Base-by-base conservation (phyloP, 2,797 vertebrate genomes). In the Balearica regulorum region DNA sequence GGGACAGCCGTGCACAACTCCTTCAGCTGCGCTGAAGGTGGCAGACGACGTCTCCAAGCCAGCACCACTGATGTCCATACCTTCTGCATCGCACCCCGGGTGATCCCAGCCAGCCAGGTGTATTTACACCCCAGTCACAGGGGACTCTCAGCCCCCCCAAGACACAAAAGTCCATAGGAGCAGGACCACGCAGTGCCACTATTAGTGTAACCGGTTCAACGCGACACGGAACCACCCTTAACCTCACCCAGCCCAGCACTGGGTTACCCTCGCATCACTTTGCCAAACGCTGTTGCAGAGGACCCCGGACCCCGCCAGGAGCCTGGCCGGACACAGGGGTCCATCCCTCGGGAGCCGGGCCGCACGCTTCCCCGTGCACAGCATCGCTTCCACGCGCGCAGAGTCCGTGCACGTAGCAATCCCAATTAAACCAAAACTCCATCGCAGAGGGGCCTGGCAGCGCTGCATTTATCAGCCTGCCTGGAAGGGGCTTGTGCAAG, bases 381-480 rank as follows among this genome's bases (percentile, higher is more conserved):
- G 66, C 84, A 31, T 37, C 83, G 68, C 48, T 64, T 37, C 73
- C 72, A 2, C 8, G 4, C 37, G 1, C 60, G 21, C 83, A 16
- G 87, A 97, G 95, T 94, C 96, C 94, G 7, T 18, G 93, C 97
- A 97, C 91, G 82, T 92, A 96, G 94, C 76, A n/a, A 92, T 93
- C 96, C 97, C 98, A 98, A 98, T 98, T 97, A 98, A 97, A 97
- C 85, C 96, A 2, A 68, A 62, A 77, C 90, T 29, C 35, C 92
- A 89, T 71, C 5, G 61, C 96, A 83, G 61, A 87, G 95, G 95
- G 95, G 92, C 90, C 97, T 94, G 93, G 96, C 91, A 82, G 94
- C 61, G 21, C 77, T 48, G 97, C 96, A 93, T 98, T 98, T 97
- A 97, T 97, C 97, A 98, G 97, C 92, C 95, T 87, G 97, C 97